Evolutionary conservation across 2,888 invertebrate genomes (phyloP).

Genomic region (Pristionchus fissidentatus): DNA sequence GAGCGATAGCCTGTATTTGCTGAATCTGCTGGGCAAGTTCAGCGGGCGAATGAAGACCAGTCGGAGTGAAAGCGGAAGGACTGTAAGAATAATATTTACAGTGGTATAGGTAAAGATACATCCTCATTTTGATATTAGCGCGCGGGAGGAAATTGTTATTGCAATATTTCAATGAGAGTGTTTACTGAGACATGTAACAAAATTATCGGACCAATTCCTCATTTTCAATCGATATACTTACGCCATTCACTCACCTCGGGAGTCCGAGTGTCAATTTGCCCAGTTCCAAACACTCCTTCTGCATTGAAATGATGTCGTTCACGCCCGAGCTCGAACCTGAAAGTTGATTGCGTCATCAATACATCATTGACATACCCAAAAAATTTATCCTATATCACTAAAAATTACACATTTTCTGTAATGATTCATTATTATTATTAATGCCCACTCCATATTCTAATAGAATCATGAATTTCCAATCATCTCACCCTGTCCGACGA

Average conservation of each 20-base stretch:
- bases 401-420: background rate
- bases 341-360: background rate
- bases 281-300: constrained; percentile 72
- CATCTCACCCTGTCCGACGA: constrained; percentile 52
- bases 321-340: constrained; percentile 24
- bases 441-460: background rate
- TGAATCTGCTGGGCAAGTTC: constrained; percentile 16
- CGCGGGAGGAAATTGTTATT: background rate
- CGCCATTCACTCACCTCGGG: constrained; percentile 9
- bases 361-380: background rate
- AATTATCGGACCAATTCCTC: too few relatives aligned
- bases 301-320: constrained; percentile 63
- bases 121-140: too few relatives aligned
- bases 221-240: background rate
- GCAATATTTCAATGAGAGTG: background rate
- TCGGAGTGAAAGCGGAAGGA: constrained; percentile 29
- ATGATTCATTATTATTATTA: background rate
- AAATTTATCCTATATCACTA: background rate
- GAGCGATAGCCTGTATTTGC: constrained; percentile 29
- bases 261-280: constrained; percentile 32
- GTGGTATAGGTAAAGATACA: background rate
- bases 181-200: too few relatives aligned
- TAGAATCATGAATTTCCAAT: background rate
- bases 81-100: background rate
- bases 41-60: constrained; percentile 17